phyloP scores from a whole-genome alignment of 1,140 invertebrate genomes.

The Caenorhabditis inopinata region DNA sequence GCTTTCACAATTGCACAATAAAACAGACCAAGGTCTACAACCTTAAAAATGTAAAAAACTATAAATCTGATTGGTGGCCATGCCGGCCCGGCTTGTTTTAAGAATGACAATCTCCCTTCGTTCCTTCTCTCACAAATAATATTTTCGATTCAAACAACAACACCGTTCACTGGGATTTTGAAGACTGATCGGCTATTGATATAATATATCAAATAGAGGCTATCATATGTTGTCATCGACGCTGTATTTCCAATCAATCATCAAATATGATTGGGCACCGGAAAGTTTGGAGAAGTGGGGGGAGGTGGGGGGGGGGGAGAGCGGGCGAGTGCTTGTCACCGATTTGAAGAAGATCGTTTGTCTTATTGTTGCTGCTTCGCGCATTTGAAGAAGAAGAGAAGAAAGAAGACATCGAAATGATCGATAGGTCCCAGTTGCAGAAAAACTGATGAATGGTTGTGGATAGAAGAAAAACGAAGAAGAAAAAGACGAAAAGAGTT shows the following conservation, averaged over 20 bases:
- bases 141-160: no score
- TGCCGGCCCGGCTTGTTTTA: no score
- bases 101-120: no score
- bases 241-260: conserved; percentile 21
- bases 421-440: conserved; percentile 24
- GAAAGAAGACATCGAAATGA: not conserved
- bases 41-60: no score
- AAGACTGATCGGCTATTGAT: not conserved
- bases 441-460: conserved; percentile 12
- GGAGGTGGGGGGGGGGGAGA: no score
- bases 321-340: not conserved
- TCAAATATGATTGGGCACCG: not conserved
- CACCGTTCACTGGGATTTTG: no score
- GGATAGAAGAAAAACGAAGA: not conserved
- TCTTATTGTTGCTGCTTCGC: not conserved
- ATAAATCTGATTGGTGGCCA: no score
- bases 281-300: not conserved
- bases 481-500: no score
- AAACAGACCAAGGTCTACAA: no score
- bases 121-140: no score
- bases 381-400: not conserved
- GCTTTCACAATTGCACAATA: no score
- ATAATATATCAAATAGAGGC: not conserved
- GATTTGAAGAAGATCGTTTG: not conserved
- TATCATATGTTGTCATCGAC: conserved; percentile 9